Conservation (phyloP, 2,888 invertebrate genomes). For the Volucella inanis region DNA sequence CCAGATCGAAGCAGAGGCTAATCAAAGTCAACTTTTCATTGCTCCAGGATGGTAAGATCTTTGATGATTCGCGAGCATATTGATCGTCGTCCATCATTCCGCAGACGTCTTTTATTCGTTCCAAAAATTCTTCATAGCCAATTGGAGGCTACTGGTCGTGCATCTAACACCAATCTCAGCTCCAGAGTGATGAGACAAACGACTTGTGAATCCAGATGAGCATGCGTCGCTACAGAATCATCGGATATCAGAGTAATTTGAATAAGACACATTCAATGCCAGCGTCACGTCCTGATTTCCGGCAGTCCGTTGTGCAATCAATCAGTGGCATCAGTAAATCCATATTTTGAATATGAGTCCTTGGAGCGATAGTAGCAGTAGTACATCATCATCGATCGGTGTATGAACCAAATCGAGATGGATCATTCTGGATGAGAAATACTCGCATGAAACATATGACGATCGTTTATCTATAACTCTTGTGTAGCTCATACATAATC, state of each 20-base stretch:
- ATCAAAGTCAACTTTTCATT: too few relatives aligned
- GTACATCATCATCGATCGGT: too few relatives aligned
- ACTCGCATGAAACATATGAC: constrained; percentile 91
- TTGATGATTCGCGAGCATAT: too few relatives aligned
- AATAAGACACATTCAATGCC: constrained; percentile 86
- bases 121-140: constrained; percentile 82
- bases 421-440: constrained; percentile 86
- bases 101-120: too few relatives aligned
- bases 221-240: constrained; percentile 88
- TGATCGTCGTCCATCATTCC: too few relatives aligned
- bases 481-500: constrained; percentile 97
- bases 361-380: too few relatives aligned
- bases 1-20: too few relatives aligned
- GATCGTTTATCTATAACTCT: constrained; percentile 95
- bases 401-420: too few relatives aligned
- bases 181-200: constrained; percentile 81
- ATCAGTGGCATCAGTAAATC: too few relatives aligned
- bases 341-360: constrained; percentile 78
- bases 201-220: constrained; percentile 88
- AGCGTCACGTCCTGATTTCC: constrained; percentile 87
- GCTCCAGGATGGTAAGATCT: constrained; percentile 74
- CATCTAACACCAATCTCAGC: too few relatives aligned
- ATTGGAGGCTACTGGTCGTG: constrained; percentile 79
- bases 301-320: constrained; percentile 84
- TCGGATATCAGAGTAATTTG: constrained; percentile 84